Evolutionary conservation across 2,888 invertebrate species (phyloP), one percentile per base, ranked within the genome.

Genomic region (Aphidius colemani): DNA sequence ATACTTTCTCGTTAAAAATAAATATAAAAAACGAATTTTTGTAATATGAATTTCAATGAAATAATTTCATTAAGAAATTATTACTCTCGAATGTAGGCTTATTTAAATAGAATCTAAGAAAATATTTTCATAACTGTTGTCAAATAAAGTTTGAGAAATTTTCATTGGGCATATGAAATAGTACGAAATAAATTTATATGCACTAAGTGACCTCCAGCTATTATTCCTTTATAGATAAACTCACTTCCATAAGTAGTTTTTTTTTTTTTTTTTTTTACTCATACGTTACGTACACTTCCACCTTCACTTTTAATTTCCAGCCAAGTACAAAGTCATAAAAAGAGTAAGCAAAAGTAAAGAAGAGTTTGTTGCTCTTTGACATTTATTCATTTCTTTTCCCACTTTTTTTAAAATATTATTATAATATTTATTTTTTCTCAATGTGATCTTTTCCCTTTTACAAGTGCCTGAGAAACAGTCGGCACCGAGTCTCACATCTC

Each of bases 371-470:
- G n/a, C 56, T 46, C 62, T n/a, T 44, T 57, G 50, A 30, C 51
- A n/a, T 65, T 48, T 18, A 10, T 45, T 53, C 58, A 18, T 44
- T 43, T 30, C 61, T 58, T 58, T 41, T 51, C 43, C 13, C 48
- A 48, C 49, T 30, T 13, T 48, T 53, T 46, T 48, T 11, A 18
- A 18, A 18, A 40, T 9, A 10, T 50, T 48, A 2, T 44, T n/a
- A 7, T 11, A n/a, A 7, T 56, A 11, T 56, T 45, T 44, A 7
- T 40, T n/a, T 56, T 45, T 56, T 10, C 39, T 10, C 46, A 39
- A 40, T 6, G 13, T 9, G 44, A 11, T 46, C 53, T 43, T 64
- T 65, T 67, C 61, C 65, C 65, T 67, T 67, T 67, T 65, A 59
- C 65, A 46, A 45, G 49, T 13, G 55, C 61, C 45, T 55, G 61